A percentile compares a stretch with the other conserved stretches of the same genome.
Conservation (phyloP, 2,888 invertebrate species). For the Hirtodrosophila alboralis region DNA sequence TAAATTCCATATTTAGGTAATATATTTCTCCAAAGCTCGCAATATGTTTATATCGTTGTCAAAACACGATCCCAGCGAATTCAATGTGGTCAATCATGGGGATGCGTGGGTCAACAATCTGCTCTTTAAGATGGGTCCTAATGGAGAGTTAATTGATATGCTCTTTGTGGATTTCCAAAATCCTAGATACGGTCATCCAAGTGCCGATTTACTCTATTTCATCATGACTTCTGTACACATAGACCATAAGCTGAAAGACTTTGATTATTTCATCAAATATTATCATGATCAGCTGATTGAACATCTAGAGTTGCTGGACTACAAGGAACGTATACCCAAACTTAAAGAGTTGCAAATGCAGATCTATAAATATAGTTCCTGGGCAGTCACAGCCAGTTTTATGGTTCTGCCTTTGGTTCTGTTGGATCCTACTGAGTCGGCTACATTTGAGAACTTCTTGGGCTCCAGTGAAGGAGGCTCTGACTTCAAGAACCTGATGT, state of each 20-base stretch:
- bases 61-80: constrained; percentile 50
- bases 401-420: constrained; percentile 69
- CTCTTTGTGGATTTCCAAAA: constrained; percentile 80
- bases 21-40: constrained; percentile 32
- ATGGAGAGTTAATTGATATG: constrained; percentile 68
- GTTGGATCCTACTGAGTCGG: constrained; percentile 73
- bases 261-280: constrained; percentile 79
- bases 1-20: constrained; percentile 45
- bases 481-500: constrained; percentile 67
- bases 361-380: constrained; percentile 61
- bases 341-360: constrained; percentile 71
- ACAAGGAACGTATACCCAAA: constrained; percentile 65
- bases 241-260: constrained; percentile 75
- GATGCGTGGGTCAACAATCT: constrained; percentile 80
- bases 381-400: constrained; percentile 51
- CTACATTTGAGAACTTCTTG: constrained; percentile 77
- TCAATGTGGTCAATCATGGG: constrained; percentile 78
- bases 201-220: constrained; percentile 76
- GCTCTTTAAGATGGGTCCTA: constrained; percentile 69
- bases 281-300: constrained; percentile 78
- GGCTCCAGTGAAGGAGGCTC: constrained; percentile 21
- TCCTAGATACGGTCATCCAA: constrained; percentile 71
- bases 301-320: constrained; percentile 69
- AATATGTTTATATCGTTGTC: constrained; percentile 14
- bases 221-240: constrained; percentile 76